Evolutionary conservation across 2,113 vertebrate genomes (phyloP).

Genomic region (Triplophysa siluroides): DNA sequence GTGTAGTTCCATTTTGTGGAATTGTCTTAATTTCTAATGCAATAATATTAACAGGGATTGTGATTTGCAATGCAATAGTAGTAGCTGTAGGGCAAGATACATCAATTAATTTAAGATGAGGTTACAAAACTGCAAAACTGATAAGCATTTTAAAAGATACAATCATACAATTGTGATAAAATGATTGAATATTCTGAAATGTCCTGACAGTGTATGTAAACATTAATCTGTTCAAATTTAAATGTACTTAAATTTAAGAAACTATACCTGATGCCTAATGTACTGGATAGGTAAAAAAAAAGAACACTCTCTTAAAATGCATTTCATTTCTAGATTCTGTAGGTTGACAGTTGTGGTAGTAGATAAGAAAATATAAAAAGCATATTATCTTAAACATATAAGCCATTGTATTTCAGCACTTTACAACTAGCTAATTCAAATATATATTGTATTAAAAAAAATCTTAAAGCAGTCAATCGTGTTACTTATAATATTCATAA

Average conservation of each 20-base stretch:
- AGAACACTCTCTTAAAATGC: neutral
- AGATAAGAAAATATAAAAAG: neutral
- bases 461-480: neutral
- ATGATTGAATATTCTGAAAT: slow-evolving; percentile 5
- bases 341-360: neutral
- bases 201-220: neutral
- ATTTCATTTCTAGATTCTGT: neutral
- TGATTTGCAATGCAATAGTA: slow-evolving; percentile 6
- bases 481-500: neutral
- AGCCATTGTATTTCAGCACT: slow-evolving; percentile 14
- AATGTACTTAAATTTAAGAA: no score
- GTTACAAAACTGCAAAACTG: neutral
- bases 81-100: neutral
- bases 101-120: neutral
- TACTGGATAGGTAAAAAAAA: neutral
- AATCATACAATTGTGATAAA: neutral
- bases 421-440: slow-evolving; percentile 4
- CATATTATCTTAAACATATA: neutral
- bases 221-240: neutral
- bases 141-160: neutral
- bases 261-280: neutral
- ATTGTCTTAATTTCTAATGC: slow-evolving; percentile 26
- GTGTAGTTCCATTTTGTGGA: neutral
- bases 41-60: slow-evolving; percentile 12
- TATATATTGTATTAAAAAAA: slow-evolving; percentile 1